Conservation (phyloP, 2,888 invertebrate species). For the Chrysotoxum bicinctum region DNA sequence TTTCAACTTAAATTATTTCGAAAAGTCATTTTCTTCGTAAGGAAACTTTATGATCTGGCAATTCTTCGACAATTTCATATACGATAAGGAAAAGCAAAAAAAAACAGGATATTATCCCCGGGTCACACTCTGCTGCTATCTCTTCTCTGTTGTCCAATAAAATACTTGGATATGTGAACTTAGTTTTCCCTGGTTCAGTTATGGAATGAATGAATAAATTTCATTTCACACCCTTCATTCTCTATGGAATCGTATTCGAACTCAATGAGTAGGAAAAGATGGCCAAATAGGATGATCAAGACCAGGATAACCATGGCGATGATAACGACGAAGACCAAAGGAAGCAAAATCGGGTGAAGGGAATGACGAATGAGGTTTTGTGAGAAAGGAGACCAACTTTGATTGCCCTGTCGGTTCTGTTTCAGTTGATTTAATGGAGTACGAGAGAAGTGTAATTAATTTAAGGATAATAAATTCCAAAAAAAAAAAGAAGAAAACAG, state of each 20-base stretch:
- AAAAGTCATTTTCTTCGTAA: neutral
- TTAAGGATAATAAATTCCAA: constrained; percentile 67
- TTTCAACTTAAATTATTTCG: neutral
- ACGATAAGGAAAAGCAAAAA: neutral
- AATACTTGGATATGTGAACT: constrained; percentile 40
- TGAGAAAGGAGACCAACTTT: constrained; percentile 48
- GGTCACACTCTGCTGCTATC: neutral
- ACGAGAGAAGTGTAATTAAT: constrained; percentile 66
- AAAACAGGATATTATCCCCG: constrained; percentile 46
- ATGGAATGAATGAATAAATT: constrained; percentile 28
- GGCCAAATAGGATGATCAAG: constrained; percentile 37
- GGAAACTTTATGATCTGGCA: neutral
- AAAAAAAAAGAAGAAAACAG: neutral
- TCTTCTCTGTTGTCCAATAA: neutral
- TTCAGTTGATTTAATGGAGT: constrained; percentile 68
- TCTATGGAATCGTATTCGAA: constrained; percentile 45
- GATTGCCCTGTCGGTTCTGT: constrained; percentile 62
- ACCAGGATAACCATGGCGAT: constrained; percentile 34
- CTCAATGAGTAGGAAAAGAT: constrained; percentile 58
- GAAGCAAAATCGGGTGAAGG: neutral
- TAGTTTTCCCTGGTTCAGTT: constrained; percentile 16
- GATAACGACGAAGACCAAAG: constrained; percentile 28
- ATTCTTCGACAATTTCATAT: neutral
- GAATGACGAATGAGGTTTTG: constrained; percentile 1
- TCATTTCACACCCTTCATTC: constrained; percentile 62